Conservation (phyloP, 1,140 invertebrate genomes). For the Apis laboriosa region DNA sequence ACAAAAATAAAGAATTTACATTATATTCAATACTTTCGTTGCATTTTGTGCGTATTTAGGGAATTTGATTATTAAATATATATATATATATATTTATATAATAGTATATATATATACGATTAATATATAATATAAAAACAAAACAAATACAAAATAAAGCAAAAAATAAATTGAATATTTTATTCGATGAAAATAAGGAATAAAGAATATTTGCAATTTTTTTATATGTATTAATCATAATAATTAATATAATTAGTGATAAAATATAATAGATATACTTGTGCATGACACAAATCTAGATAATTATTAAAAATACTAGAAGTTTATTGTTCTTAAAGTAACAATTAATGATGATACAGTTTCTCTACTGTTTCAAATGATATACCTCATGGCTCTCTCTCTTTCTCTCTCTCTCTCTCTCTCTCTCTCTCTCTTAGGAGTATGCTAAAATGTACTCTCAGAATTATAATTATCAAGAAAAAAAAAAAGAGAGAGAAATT, state of each 20-base stretch:
- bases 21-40: neutral
- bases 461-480: neutral
- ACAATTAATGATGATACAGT: too few species aligned
- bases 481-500: neutral
- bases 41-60: neutral
- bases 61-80: neutral
- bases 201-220: conserved; percentile 3
- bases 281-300: neutral
- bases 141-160: neutral
- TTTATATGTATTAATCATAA: neutral
- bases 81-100: too few species aligned
- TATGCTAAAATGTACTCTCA: neutral
- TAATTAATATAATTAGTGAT: conserved; percentile 12
- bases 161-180: conserved; percentile 3
- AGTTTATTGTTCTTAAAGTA: neutral
- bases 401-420: too few species aligned
- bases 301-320: neutral
- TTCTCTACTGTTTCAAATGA: neutral
- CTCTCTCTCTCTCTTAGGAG: neutral
- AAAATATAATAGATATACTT: conserved; percentile 15
- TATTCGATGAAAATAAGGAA: neutral
- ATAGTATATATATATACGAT: too few species aligned
- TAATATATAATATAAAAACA: conserved; percentile 7
- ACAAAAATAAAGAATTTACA: conserved; percentile 2
- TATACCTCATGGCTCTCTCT: too few species aligned